Evolutionary conservation across 2,888 invertebrate genomes (phyloP), one percentile per base, ranked within the genome.

Genomic region (Pollenia griseotomentosa): DNA sequence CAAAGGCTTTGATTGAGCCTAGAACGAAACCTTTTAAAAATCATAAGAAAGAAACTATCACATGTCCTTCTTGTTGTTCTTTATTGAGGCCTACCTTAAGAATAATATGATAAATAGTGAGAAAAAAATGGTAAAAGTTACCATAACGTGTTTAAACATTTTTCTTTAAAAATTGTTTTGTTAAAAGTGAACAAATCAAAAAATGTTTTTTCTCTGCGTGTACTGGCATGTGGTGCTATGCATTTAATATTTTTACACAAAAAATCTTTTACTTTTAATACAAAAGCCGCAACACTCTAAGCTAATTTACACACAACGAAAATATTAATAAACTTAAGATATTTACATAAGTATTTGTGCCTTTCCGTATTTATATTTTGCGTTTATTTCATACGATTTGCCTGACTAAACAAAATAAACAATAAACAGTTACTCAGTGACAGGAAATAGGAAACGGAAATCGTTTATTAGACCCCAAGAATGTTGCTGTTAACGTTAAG

Each of bases 401-500:
- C 82, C 86, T 86, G 86, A 86, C 86, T 82, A 63, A 74, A 61
- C 8, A 40, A 78, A 68, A 86, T 86, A 82, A 86, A 68, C 78
- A 78, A 6, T 16, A 57, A 66, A 65, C 46, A 65, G 33, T 33
- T 23, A 10, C 4, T 33, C 23, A 78, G 71, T 61, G 61, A 65
- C 66, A 73, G 82, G 85, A 85, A 85, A 82, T 85, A 77, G 66
- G 77, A 82, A 85, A 73, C 66, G 86, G 86, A 86, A 82, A 74
- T 61, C 73, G 53, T 86, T 86, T 74, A 68, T 74, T 68, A 78
- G 46, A 48, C 46, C 74, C 19, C 53, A 83, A 75, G 59, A 59
- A 78, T 65, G 63, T 57, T 78, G 40, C 70, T 12, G 42, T 57
- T 63, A 55, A 42, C n/a, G 12, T 70, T 44, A 33, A 42, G 6